Evolutionary conservation across 2,113 vertebrate genomes (phyloP).

Genomic region (Prochilodus magdalenae): DNA sequence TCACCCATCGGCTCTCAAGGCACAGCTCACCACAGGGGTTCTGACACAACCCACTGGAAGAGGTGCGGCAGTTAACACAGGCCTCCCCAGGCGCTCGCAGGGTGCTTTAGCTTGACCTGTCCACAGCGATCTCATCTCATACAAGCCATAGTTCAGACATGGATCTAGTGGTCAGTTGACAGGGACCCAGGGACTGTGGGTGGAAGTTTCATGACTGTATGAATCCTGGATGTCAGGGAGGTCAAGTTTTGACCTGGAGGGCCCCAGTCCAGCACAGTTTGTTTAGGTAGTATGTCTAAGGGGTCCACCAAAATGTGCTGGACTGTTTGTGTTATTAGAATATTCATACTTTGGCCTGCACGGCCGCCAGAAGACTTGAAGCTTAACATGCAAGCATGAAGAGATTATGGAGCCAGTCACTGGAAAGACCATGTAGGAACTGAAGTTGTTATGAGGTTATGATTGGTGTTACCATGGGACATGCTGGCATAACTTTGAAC

Average conservation of each 20-base stretch:
- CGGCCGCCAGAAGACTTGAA: background rate
- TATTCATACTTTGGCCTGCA: background rate
- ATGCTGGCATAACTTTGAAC: constrained; percentile 45
- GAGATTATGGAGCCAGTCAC: constrained; percentile 19
- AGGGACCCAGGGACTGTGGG: background rate
- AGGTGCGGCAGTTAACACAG: constrained; percentile 11
- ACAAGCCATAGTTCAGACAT: constrained; percentile 5
- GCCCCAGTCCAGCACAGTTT: background rate
- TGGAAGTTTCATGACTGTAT: background rate
- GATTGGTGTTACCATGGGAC: constrained; percentile 31
- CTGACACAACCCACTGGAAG: constrained; percentile 31
- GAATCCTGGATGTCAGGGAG: background rate
- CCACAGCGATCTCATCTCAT: constrained; percentile 16
- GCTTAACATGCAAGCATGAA: background rate
- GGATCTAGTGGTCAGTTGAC: constrained; percentile 1
- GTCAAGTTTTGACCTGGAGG: too few species aligned
- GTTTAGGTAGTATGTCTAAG: too few species aligned
- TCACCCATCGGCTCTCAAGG: constrained; percentile 29
- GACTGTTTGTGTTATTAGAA: background rate
- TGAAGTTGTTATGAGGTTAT: constrained; percentile 15
- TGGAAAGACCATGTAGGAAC: constrained; percentile 23
- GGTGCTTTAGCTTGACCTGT: constrained; percentile 31
- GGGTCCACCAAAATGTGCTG: too few species aligned
- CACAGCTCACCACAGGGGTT: constrained; percentile 34
- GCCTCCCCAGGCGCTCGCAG: background rate